Evolutionary conservation across 2,113 vertebrate species (phyloP), one percentile per base, ranked within the genome.

Genomic region (Etheostoma cragini): DNA sequence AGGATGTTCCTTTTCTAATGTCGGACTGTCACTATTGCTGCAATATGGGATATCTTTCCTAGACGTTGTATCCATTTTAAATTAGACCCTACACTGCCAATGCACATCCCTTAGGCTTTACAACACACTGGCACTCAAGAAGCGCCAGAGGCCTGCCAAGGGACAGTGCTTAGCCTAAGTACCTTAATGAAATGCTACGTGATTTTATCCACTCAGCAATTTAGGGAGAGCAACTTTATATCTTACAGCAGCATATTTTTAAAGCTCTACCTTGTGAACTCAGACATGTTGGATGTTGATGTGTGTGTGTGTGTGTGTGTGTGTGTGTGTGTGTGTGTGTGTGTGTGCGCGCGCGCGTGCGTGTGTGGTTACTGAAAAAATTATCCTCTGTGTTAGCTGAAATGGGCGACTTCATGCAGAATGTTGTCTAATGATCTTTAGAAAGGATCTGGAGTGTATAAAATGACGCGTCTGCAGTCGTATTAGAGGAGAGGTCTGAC

Each of bases 161-260:
- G 85, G 83, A 88, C 84, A 46, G 76, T 35, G 80, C 85, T 92
- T 86, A 91, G 86, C 80, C 84, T 73, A 80, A 91, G 88, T 87
- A 84, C 90, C 85, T 81, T 92, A 90, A 91, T 94, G 87, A 91
- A 92, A 91, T 80, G 84, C 78, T 56, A 68, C 68, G 72, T 47
- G 77, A 78, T 91, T 93, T 78, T 77, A 86, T 79, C 89, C 84
- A 85, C 85, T 92, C 93, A 93, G 92, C 90, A 91, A 67, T 91
- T 91, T 81, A 22, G 30, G 72, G 71, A 71, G 79, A 90, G 68
- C 82, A 79, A 89, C 87, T 90, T 91, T 85, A 83, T 82, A 57
- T 87, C 85, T 88, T 74, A 73, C 58, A 63, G 87, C 78, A 87
- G 86, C 85, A 87, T 75, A 85, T 90, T 82, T 86, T 78, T 80